Evolutionary conservation across 2,113 vertebrate species (phyloP).

Genomic region (Tachuris rubrigastra): DNA sequence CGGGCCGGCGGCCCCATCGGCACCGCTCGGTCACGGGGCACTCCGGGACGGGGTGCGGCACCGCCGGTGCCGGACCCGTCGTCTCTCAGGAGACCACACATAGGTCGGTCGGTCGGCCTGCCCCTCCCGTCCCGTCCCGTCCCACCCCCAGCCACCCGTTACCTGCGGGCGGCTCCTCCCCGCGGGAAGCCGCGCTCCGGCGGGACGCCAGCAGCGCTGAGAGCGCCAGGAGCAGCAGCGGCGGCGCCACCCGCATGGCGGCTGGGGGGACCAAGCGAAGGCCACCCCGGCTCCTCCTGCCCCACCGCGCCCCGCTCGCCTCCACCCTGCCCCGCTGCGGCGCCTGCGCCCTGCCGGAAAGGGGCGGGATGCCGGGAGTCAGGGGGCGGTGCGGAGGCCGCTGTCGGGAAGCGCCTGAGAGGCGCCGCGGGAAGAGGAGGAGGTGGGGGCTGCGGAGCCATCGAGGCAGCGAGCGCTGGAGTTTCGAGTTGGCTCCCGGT

Average conservation of each 20-base stretch:
- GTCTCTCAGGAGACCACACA: too few species aligned
- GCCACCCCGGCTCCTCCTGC: accelerated
- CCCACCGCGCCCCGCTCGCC: accelerated
- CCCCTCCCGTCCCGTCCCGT: background rate
- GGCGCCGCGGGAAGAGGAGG: accelerated
- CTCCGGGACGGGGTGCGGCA: too few species aligned
- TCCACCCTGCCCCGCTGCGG: accelerated
- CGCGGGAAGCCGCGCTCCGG: background rate
- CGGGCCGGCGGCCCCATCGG: background rate
- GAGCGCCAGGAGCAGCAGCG: background rate
- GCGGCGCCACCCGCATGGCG: background rate
- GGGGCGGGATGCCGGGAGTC: background rate
- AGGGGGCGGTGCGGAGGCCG: background rate
- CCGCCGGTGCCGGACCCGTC: background rate
- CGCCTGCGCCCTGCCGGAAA: background rate
- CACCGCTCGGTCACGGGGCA: background rate
- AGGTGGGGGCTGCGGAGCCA: accelerated
- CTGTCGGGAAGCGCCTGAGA: accelerated
- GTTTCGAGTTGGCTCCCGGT: accelerated
- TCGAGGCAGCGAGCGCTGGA: too few species aligned
- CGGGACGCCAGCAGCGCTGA: background rate
- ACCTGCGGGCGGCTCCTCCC: background rate
- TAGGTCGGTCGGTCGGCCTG: background rate
- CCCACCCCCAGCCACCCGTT: background rate
- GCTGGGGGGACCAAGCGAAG: accelerated